phyloP scores from a whole-genome alignment of 2,113 vertebrate species.

The Orycteropus afer region DNA sequence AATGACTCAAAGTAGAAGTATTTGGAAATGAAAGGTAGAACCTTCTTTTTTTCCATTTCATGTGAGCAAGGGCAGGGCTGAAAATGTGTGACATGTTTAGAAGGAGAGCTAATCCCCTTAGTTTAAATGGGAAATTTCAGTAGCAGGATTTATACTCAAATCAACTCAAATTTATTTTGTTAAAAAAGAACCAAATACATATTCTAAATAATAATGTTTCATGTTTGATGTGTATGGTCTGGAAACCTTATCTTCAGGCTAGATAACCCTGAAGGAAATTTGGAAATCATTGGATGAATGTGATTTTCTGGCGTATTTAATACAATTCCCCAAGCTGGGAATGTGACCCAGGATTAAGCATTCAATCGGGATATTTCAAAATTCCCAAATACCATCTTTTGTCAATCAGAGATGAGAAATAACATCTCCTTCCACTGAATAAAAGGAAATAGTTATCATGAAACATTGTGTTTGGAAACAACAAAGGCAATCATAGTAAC shows the following conservation, averaged over 20 bases:
- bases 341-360: not conserved
- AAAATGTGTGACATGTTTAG: not conserved
- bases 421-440: not conserved
- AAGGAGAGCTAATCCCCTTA: constrained; percentile 34
- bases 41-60: constrained; percentile 24
- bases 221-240: not conserved
- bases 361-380: not conserved
- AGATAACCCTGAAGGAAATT: constrained; percentile 36
- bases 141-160: not conserved
- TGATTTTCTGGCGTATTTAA: constrained; percentile 57
- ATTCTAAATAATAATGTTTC: constrained; percentile 43
- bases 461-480: not conserved
- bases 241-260: constrained; percentile 36
- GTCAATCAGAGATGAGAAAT: constrained; percentile 33
- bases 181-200: constrained; percentile 41
- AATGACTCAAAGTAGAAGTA: constrained; percentile 71
- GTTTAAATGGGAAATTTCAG: constrained; percentile 58
- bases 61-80: not conserved
- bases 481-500: not conserved
- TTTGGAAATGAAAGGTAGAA: constrained; percentile 56
- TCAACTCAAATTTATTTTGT: not conserved
- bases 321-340: not conserved
- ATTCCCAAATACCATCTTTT: constrained; percentile 10
- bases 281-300: constrained; percentile 39
- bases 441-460: not conserved